Evolutionary conservation across 2,113 vertebrate genomes (phyloP), one percentile per base, ranked within the genome.

Genomic region (Craseonycteris thonglongyai): DNA sequence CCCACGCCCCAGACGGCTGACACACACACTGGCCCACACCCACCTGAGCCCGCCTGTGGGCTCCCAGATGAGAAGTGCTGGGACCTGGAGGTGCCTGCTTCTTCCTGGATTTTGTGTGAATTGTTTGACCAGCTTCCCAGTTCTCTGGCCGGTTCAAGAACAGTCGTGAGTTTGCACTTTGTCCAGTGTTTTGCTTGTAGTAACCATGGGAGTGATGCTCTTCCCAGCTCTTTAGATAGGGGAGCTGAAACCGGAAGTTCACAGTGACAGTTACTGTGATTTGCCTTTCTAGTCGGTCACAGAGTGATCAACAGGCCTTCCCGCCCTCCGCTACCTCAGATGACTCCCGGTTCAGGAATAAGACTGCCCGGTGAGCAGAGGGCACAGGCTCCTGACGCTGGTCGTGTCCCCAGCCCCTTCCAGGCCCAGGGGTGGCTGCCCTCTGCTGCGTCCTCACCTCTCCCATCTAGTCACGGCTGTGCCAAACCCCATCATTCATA

Each of bases 1-100:
- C 21, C 49, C 4, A 0, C 22, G 1, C 5, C 42, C 33, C 3
- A 78, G 58, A 14, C 13, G 12, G 58, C 14, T 7, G 0, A 26
- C n/a, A 5, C 11, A 61, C 18, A 7, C 4, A 1, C 8, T 24
- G 21, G 28, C 54, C 68, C 83, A 81, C 2, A 7, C 10, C 16
- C 1, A 47, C 49, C 13, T 19, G 24, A 26, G 45, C 28, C 82
- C 42, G 33, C 22, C n/a, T 21, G 0, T 21, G 40, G 19, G 33
- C 65, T 30, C 0, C n/a, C n/a, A n/a, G n/a, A n/a, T n/a, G n/a
- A n/a, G n/a, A n/a, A n/a, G n/a, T n/a, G n/a, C n/a, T n/a, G n/a
- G n/a, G n/a, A n/a, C n/a, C 8, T 1, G 3, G 26, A 78, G 35
- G 30, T 14, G 2, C 26, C 61, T 30, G 1, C 45, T 10, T 47